Evolutionary conservation across 2,113 vertebrate species (phyloP).

Genomic region (Coregonus clupeaformis): DNA sequence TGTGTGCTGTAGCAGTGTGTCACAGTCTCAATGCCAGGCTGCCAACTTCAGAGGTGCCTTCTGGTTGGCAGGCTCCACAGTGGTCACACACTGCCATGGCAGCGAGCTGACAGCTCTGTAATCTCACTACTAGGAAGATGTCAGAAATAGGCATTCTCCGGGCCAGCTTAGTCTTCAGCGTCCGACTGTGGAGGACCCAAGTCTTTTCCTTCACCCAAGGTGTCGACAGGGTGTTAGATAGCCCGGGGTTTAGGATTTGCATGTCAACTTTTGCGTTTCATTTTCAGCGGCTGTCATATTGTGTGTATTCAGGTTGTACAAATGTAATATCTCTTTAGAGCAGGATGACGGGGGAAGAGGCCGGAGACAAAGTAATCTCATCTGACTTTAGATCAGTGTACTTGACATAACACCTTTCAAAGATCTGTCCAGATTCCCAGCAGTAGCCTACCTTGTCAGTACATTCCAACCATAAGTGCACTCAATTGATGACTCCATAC

Average conservation of each 20-base stretch:
- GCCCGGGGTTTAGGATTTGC: not conserved
- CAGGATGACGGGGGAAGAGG: no score
- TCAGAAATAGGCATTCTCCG: conserved; percentile 20
- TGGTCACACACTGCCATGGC: not conserved
- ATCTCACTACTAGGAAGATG: conserved; percentile 9
- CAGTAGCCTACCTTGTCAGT: no score
- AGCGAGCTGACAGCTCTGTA: conserved; percentile 33
- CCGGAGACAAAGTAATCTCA: no score
- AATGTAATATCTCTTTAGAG: no score
- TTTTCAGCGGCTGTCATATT: no score
- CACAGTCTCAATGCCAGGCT: conserved; percentile 38
- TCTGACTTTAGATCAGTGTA: not conserved
- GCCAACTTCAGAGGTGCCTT: conserved; percentile 33
- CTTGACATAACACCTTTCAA: not conserved
- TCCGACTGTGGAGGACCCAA: not conserved
- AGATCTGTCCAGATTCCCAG: not conserved
- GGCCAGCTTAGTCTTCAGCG: not conserved
- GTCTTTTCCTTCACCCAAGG: not conserved
- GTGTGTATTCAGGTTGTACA: no score
- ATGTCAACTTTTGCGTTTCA: no score
- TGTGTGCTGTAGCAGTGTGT: not conserved
- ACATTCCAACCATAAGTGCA: no score
- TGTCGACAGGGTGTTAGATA: not conserved
- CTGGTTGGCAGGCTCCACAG: conserved; percentile 14
- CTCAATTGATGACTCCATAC: not conserved